These are phyloP conservation scores for Nycticryphes semicollaris DNA, from an alignment of 2,113 vertebrate species.

Conservation along the genomic window DNA sequence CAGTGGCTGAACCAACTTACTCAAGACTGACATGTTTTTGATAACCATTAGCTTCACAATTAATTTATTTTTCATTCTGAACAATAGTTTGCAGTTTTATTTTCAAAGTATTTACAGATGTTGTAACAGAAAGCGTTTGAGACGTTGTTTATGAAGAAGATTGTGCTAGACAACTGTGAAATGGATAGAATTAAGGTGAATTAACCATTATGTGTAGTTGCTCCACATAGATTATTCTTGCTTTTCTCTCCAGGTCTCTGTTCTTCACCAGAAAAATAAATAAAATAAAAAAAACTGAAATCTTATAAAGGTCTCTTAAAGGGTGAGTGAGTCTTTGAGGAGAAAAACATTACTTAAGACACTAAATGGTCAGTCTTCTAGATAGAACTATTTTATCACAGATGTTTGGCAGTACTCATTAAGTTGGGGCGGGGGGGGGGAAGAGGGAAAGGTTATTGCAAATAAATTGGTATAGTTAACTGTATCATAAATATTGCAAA, in stretches of 20 bases:
- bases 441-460: not conserved
- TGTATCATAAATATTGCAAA: not conserved
- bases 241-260: not conserved
- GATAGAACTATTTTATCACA: not conserved
- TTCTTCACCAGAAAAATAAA: not conserved
- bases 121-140: not conserved
- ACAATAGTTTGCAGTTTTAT: not conserved
- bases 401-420: not conserved
- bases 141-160: not conserved
- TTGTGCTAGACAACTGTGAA: not conserved
- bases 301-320: not conserved
- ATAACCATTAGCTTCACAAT: not conserved
- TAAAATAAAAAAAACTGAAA: not conserved
- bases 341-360: not conserved
- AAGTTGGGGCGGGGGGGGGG: rapidly evolving
- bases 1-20: not conserved
- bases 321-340: not conserved
- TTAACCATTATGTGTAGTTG: not conserved
- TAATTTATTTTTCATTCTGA: not conserved
- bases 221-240: not conserved
- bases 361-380: not conserved
- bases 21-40: not conserved
- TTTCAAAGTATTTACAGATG: not conserved
- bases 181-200: not conserved
- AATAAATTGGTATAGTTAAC: not conserved